Conservation (phyloP, 2,113 vertebrate species). For the Herpetotheres cachinnans region DNA sequence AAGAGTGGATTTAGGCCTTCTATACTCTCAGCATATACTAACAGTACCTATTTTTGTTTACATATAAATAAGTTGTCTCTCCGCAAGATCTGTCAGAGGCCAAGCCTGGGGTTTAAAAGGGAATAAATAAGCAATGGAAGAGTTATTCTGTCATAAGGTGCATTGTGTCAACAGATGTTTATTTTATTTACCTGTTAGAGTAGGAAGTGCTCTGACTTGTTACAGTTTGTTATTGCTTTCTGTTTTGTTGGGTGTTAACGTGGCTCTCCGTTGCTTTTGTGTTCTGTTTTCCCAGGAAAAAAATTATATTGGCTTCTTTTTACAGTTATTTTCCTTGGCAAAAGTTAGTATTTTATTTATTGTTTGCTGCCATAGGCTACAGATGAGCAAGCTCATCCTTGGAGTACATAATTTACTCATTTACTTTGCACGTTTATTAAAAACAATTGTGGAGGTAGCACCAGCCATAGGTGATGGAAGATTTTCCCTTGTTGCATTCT, state of each 20-base stretch:
- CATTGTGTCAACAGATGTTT: constrained; percentile 35
- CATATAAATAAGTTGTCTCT: not conserved
- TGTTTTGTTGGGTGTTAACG: not conserved
- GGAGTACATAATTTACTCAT: not conserved
- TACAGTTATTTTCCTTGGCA: not conserved
- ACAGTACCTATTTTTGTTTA: constrained; percentile 7
- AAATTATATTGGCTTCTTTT: not conserved
- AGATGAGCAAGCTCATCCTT: not conserved
- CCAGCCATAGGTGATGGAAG: not conserved
- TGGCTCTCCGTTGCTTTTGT: not conserved
- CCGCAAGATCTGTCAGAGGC: not conserved
- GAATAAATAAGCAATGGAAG: constrained; percentile 12
- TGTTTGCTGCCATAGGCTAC: not conserved
- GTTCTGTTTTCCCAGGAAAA: not conserved
- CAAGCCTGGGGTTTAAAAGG: constrained; percentile 14
- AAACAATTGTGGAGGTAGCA: not conserved
- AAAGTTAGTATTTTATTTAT: not conserved
- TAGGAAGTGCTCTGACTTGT: not conserved
- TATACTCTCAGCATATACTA: not conserved
- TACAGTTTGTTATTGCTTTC: not conserved
- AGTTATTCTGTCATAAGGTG: constrained; percentile 8
- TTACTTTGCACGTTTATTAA: not conserved
- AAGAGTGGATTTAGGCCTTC: not conserved
- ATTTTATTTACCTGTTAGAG: constrained; percentile 11
- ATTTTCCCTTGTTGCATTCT: not conserved